Base-by-base conservation (phyloP, 2,888 invertebrate species). In the Taenaris catops region DNA sequence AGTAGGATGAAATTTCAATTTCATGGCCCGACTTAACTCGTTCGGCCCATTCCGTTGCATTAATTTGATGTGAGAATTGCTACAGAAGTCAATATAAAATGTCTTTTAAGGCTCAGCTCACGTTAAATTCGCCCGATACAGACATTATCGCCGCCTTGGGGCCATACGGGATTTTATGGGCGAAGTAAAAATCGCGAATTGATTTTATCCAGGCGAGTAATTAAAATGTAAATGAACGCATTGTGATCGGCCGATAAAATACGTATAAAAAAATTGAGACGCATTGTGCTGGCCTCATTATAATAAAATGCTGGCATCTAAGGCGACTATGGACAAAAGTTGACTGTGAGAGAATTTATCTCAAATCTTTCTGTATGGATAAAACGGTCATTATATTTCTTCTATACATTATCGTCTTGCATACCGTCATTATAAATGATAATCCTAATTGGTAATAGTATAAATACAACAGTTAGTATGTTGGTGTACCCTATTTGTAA, bases 181-280 rank as follows among this genome's bases (percentile, higher is more conserved):
- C 23, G 49, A 55, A 46, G 51, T 56, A 50, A 56, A 58, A 63
- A 62, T 61, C 48, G 58, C 46, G 51, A 62, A 68, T 67, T 64
- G 62, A 72, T 72, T 71, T 64, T 63, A 60, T 56, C 55, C 49
- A 46, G 44, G 44, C 44, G 53, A 54, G 66, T 65, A 71, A 76
- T 78, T 76, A 76, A 76, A 67, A 78, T 78, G 75, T 56, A 67
- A 78, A 78, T 74, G 48, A 68, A 63, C 40, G 44, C 57, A 58
- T 66, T 63, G 56, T 59, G 44, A 40, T 35, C 37, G 42, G 49
- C 49, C 41, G 48, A 44, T 49, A 48, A 55, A 50, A 46, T 40
- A 29, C 32, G 28, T 14, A 48, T 10, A 46, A 48, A 53, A 53
- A 48, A 48, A 51, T 27, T 12, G 26, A 41, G 35, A 42, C 37